Percentiles rank a stretch among this genome's conserved stretches.
These are phyloP conservation scores for Hylaeus volcanicus DNA, from an alignment of 1,140 invertebrate species.

Conservation along the genomic window DNA sequence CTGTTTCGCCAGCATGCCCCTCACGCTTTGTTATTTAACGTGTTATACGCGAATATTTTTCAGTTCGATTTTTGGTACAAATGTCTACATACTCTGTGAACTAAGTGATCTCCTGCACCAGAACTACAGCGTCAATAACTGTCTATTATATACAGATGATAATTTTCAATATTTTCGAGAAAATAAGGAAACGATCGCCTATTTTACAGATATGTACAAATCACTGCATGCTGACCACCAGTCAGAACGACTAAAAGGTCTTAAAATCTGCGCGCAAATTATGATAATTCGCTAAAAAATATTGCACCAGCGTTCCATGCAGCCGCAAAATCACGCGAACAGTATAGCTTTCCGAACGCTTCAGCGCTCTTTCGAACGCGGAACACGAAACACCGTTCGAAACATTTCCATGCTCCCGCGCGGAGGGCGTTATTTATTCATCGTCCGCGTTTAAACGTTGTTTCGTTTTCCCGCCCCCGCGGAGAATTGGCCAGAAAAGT, in stretches of 20 bases:
- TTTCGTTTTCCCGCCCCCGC: slow-evolving; percentile 34
- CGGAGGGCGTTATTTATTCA: neutral
- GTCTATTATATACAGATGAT: neutral
- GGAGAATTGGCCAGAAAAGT: neutral
- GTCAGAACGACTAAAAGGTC: neutral
- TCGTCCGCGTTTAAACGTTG: slow-evolving; percentile 15
- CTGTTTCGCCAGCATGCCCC: slow-evolving; percentile 16
- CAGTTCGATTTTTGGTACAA: neutral
- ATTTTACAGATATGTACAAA: neutral
- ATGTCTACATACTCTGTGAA: too few relatives aligned
- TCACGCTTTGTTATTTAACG: slow-evolving; percentile 7
- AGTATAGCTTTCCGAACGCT: slow-evolving; percentile 42
- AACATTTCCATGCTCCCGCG: neutral
- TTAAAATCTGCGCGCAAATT: neutral
- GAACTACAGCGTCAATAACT: too few relatives aligned
- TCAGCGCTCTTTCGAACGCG: slow-evolving; percentile 26
- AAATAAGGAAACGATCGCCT: too few relatives aligned
- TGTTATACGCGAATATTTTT: neutral
- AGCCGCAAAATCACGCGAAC: slow-evolving; percentile 27
- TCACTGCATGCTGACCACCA: neutral
- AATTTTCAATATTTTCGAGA: neutral
- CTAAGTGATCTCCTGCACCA: too few relatives aligned
- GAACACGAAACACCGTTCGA: slow-evolving; percentile 37
- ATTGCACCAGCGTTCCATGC: neutral
- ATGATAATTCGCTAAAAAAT: neutral